phyloP scores from a whole-genome alignment of 2,113 vertebrate species.

The Ammodytes marinus region DNA sequence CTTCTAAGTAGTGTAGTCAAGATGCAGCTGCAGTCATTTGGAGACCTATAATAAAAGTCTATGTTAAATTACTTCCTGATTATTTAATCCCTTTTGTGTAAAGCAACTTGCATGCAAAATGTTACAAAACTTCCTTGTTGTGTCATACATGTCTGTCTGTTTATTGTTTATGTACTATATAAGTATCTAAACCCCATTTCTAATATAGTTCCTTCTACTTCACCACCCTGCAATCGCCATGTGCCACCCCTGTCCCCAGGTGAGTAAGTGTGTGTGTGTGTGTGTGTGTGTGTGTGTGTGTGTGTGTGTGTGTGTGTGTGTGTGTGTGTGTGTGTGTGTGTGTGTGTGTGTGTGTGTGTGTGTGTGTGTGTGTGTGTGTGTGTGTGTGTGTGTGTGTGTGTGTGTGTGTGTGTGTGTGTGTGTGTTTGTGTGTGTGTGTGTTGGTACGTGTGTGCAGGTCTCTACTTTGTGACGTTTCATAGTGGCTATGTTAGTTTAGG shows the following conservation, averaged over 20 bases:
- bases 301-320: slow-evolving; percentile 60
- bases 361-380: not conserved
- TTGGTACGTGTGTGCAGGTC: not conserved
- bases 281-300: not conserved
- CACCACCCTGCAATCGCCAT: slow-evolving; percentile 44
- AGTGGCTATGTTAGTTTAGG: too few relatives aligned
- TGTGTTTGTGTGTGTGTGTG: slow-evolving; percentile 41
- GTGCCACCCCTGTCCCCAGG: slow-evolving; percentile 78
- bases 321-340: slow-evolving; percentile 7
- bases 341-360: slow-evolving; percentile 41
- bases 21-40: not conserved
- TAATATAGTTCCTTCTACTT: slow-evolving; percentile 68
- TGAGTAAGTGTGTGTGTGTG: slow-evolving; percentile 42
- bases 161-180: not conserved
- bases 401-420: slow-evolving; percentile 23
- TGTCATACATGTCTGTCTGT: not conserved
- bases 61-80: not conserved
- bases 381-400: not conserved
- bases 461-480: not conserved
- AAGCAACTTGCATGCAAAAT: not conserved
- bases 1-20: not conserved
- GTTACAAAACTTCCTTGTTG: not conserved
- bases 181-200: slow-evolving; percentile 8
- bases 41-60: not conserved
- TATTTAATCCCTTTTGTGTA: too few relatives aligned